Conservation (phyloP, 2,888 invertebrate species). For the Ectobius pallidus region DNA sequence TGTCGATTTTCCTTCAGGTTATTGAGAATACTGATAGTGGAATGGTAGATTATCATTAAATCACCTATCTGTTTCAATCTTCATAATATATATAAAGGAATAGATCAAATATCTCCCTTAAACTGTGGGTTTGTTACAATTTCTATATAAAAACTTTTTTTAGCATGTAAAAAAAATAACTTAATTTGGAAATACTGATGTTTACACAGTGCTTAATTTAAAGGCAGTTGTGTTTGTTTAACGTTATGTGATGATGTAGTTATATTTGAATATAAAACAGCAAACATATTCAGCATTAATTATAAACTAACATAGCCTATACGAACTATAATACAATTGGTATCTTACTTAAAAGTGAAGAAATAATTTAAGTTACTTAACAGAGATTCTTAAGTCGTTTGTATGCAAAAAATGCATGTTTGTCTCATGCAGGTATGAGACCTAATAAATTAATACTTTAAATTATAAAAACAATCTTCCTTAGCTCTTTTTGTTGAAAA, state of each 20-base stretch:
- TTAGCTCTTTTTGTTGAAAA: not conserved
- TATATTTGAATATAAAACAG: too few relatives aligned
- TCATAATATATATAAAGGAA: too few relatives aligned
- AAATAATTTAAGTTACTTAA: constrained; percentile 24
- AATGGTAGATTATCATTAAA: constrained; percentile 28
- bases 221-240: too few relatives aligned
- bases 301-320: not conserved
- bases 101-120: too few relatives aligned
- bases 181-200: too few relatives aligned
- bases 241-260: too few relatives aligned
- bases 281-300: not conserved
- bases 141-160: too few relatives aligned
- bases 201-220: too few relatives aligned
- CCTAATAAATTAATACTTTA: constrained; percentile 30
- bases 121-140: too few relatives aligned
- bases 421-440: constrained; percentile 1
- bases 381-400: constrained; percentile 13
- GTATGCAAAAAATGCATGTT: not conserved
- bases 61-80: too few relatives aligned
- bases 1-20: not conserved
- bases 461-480: constrained; percentile 16
- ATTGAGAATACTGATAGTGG: constrained; percentile 36
- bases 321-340: not conserved
- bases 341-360: constrained; percentile 15
- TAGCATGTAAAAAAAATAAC: too few relatives aligned